A percentile compares a stretch with the other conserved stretches of the same genome.
These are phyloP conservation scores for Drosophila suzukii DNA, from an alignment of 1,140 invertebrate genomes.

Conservation along the genomic window DNA sequence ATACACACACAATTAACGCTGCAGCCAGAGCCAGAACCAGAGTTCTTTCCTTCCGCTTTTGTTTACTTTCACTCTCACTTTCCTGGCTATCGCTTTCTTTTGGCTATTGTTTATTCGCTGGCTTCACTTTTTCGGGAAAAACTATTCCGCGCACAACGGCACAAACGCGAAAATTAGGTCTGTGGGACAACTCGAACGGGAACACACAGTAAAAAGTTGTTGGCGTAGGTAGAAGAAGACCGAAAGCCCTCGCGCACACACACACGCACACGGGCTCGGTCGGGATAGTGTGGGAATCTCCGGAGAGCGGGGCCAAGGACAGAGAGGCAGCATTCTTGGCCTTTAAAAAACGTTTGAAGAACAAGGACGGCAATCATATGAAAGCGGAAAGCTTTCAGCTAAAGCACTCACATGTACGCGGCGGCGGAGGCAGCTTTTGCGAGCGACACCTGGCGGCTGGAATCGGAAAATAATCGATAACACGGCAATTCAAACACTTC, in stretches of 20 bases:
- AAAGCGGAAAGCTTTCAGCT: conserved; percentile 58
- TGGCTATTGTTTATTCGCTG: conserved; percentile 61
- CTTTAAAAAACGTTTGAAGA: conserved; percentile 83
- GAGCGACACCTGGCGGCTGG: not conserved
- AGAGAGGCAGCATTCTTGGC: conserved; percentile 72
- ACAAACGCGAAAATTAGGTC: conserved; percentile 82
- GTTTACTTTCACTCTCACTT: conserved; percentile 45
- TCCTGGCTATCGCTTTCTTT: conserved; percentile 29
- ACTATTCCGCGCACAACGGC: conserved; percentile 72
- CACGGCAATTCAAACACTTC: not conserved
- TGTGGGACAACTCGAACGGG: conserved; percentile 82
- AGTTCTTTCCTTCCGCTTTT: conserved; percentile 32
- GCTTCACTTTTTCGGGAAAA: conserved; percentile 71
- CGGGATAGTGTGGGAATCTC: conserved; percentile 24
- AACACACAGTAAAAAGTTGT: conserved; percentile 80
- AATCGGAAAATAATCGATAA: not conserved
- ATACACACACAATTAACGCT: conserved; percentile 10
- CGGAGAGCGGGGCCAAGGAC: conserved; percentile 67
- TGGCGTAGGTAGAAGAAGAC: conserved; percentile 82
- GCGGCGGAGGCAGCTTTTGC: not conserved
- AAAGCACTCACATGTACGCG: conserved; percentile 45
- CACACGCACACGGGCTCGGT: not conserved
- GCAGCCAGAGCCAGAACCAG: not conserved
- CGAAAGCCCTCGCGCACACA: conserved; percentile 56
- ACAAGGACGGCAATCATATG: conserved; percentile 84